Base-by-base conservation (phyloP, 2,888 invertebrate species). In the Nowickia ferox region DNA sequence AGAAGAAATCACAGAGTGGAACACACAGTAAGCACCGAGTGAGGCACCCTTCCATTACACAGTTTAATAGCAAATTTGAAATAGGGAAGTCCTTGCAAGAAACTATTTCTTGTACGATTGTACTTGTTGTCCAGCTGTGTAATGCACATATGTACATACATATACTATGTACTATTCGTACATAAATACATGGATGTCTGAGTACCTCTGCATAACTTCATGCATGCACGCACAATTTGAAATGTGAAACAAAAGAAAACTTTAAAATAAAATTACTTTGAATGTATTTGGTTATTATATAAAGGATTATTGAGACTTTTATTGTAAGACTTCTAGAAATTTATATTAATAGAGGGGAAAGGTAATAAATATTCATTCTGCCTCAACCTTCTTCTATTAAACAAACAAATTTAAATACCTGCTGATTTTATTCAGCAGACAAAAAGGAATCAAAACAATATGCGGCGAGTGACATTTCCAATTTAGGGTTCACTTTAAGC, bases 1-100 rank as follows among this genome's bases (percentile, higher is more conserved):
- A 65, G 66, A 71, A 65, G 55, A 75, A 66, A 65, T 75, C 78
- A 71, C 71, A 57, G 72, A 68, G 74, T 44, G 68, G 46, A 75
- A 69, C 68, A 69, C 68, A 65, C 42, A 59, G 38, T 19, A 46
- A 81, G 48, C 66, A n/a, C 61, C 42, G 55, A 66, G 59, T 71
- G 76, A 66, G 86, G 83, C 86, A 83, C 86, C 86, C 83, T 83
- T 83, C 80, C 55, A 51, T 61, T 79, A 68, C 13, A 72, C 61
- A 61, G 66, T 69, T 77, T 57, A 22, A 30, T 38, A 53, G n/a
- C 59, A 74, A 57, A 77, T 46, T n/a, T 53, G 5, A 68, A 74
- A 48, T 77, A 82, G 77, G 86, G 79, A 59, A 76, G 51, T 48
- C 55, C 66, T 79, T 66, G 63, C 55, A 86, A 83, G 53, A 72